Conservation (phyloP, 2,797 vertebrate genomes). For the Sebastolobus altivelis region DNA sequence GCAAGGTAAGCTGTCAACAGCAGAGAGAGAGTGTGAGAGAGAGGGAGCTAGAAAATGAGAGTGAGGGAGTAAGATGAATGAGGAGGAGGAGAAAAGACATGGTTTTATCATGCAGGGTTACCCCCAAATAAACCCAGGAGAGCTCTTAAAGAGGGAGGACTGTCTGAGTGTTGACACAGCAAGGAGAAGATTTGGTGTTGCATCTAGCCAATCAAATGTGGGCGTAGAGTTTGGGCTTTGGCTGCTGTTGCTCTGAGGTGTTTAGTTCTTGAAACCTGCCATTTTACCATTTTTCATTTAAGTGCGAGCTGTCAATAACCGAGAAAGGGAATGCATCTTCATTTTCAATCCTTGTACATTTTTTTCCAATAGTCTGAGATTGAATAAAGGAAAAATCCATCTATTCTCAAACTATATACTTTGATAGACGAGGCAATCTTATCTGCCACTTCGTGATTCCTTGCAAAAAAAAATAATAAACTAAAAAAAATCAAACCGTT, state of each 20-base stretch:
- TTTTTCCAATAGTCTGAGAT: conserved; percentile 59
- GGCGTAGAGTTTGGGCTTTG: conserved; percentile 45
- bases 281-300: conserved; percentile 61
- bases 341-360: conserved; percentile 35
- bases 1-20: conserved; percentile 80
- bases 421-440: conserved; percentile 73
- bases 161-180: conserved; percentile 61
- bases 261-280: conserved; percentile 54
- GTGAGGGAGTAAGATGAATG: conserved; percentile 65
- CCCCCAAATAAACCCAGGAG: conserved; percentile 61
- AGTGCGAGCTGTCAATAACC: conserved; percentile 62
- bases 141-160: conserved; percentile 56
- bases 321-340: conserved; percentile 59
- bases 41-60: conserved; percentile 55
- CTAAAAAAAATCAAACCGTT: conserved; percentile 76
- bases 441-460: conserved; percentile 78
- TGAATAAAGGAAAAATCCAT: conserved; percentile 71
- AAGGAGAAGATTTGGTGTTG: conserved; percentile 47
- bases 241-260: conserved; percentile 36
- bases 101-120: conserved; percentile 66
- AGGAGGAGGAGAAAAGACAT: conserved; percentile 60
- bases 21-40: conserved; percentile 40
- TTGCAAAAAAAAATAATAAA: conserved; percentile 57
- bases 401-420: conserved; percentile 72
- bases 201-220: conserved; percentile 59